Evolutionary conservation across 2,113 vertebrate species (phyloP), one percentile per base, ranked within the genome.

Genomic region (Falcunculus frontatus): DNA sequence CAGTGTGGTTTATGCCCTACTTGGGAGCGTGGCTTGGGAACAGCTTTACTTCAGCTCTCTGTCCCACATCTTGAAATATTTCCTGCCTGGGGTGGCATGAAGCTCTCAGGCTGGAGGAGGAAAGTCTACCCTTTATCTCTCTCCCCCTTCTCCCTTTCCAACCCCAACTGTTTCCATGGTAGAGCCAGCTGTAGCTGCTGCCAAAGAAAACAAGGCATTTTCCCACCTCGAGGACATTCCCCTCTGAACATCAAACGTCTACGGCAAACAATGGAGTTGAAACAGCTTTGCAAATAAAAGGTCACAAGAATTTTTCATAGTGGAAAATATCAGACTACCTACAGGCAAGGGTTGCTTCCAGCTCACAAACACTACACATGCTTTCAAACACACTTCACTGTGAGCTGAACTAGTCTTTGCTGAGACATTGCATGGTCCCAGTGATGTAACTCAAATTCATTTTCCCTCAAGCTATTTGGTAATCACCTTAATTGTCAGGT

Each of bases 141-240:
- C 16, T 68, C 26, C 62, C 44, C 52, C 56, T 89, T 87, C 53
- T 93, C 64, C 70, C 57, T 91, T 92, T 84, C 74, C 75, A 93
- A 52, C 18, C 52, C 69, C 85, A 90, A 67, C 72, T 64, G 56
- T 84, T 95, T 92, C 92, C 83, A 86, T 22, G 56, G 52, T 25
- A 46, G 64, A 93, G 92, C 41, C 79, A 81, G 79, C 75, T 76
- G 42, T 17, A 83, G 63, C 30, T 29, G 21, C 79, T 78, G 96
- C 96, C 96, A 97, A 96, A 95, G 76, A 95, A 95, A 96, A 96
- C 96, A 97, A 89, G 83, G 53, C 65, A 93, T 92, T 96, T 96
- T 95, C 89, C 92, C 95, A 96, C 96, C 96, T 96, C 87, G 73
- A 96, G 96, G 95, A 92, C 92, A 97, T 97, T 97, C 93, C 95